Base-by-base conservation (phyloP, 2,888 invertebrate species). In the Heliconius hortense region DNA sequence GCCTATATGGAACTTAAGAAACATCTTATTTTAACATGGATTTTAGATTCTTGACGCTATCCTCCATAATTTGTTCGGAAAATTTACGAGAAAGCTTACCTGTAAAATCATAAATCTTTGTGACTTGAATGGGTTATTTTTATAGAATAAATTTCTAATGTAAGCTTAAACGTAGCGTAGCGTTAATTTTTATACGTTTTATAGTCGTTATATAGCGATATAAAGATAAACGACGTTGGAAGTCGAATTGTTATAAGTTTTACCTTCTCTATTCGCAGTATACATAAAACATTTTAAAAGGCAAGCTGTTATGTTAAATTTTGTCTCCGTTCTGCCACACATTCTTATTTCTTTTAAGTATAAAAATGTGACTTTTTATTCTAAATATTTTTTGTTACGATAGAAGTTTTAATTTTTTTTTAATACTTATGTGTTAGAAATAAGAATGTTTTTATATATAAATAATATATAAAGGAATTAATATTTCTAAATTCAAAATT, bases 271-370 rank as follows among this genome's bases (percentile, higher is more conserved):
- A 31, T 24, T 8, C 56, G 31, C 56, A 69, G 28, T 56, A 69
- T 56, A 69, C 56, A 69, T 69, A 69, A 69, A 69, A 69, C 56
- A 56, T 69, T 69, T 56, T 69, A 69, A 56, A 28, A 69, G 69
- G 48, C 68, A 68, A 68, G 53, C 31, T 56, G 31, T 69, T 56
- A 24, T 69, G 69, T 56, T 31, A 35, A 56, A 56, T n/a, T 53
- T 28, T 28, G 68, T n/a, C 53, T 69, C 53, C 56, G 53, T 56
- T 69, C 35, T 31, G 53, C 13, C 35, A 69, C 53, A 31, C 35
- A 31, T 56, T 53, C n/a, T 56, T 53, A 28, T 53, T 68, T 68
- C 4, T 21, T 69, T 53, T n/a, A 31, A n/a, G 5, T 13, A n/a
- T 56, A 13, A n/a, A 56, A 53, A n/a, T 53, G 31, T 69, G n/a